These are phyloP conservation scores for Capra hircus DNA, from an alignment of 2,113 vertebrate genomes.

Conservation along the genomic window DNA sequence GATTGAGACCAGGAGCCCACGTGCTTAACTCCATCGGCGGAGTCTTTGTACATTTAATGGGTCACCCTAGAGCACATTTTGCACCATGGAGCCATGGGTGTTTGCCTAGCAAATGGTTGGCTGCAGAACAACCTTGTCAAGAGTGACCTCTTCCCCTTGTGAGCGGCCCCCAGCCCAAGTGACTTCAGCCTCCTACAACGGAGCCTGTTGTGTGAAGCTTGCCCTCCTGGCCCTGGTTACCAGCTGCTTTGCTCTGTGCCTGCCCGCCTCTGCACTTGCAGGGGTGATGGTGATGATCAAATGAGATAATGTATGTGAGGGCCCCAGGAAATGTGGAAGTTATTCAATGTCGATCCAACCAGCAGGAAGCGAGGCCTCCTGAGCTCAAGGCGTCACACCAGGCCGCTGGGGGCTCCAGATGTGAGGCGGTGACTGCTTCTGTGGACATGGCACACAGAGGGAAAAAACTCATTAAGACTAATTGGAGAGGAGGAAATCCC, in stretches of 20 bases:
- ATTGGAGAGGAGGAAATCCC: constrained; percentile 47
- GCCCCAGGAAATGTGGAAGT: constrained; percentile 20
- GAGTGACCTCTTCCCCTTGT: not conserved
- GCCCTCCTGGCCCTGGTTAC: not conserved
- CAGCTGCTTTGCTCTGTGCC: not conserved
- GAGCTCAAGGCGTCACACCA: not conserved
- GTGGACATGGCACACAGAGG: not conserved
- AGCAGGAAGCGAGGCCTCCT: not conserved
- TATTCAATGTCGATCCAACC: not conserved
- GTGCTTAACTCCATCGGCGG: not conserved
- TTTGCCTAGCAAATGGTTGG: not conserved
- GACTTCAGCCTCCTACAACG: not conserved
- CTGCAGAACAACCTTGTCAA: not conserved
- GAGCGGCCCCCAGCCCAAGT: not conserved
- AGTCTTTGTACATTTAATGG: constrained; percentile 42
- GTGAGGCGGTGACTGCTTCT: not conserved
- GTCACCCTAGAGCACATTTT: constrained; percentile 24
- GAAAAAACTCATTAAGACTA: constrained; percentile 49
- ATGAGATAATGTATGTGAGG: constrained; percentile 10
- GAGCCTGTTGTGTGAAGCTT: not conserved
- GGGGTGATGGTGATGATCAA: not conserved
- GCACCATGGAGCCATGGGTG: not conserved
- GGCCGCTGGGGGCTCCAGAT: not conserved
- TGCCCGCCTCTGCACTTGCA: not conserved
- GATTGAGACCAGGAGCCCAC: constrained; percentile 23